Conservation (phyloP, 2,797 vertebrate species). For the Rhinella marina region DNA sequence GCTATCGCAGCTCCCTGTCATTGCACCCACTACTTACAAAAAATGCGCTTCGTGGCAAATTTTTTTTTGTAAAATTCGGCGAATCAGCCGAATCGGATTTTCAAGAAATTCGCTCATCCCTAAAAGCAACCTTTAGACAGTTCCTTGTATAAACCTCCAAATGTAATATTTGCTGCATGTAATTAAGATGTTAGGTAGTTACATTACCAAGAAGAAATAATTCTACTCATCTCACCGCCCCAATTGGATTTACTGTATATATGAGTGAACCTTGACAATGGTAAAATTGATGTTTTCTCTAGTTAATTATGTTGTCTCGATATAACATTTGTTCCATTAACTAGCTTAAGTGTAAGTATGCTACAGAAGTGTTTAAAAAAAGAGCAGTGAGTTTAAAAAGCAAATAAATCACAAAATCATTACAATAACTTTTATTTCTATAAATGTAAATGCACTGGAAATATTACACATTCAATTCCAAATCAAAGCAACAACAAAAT, state of each 20-base stretch:
- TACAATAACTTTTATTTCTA: not conserved
- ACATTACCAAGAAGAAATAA: not conserved
- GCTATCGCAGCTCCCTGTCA: too few species aligned
- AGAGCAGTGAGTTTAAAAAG: too few species aligned
- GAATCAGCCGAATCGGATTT: too few species aligned
- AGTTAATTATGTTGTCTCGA: conserved; percentile 18
- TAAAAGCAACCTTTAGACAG: not conserved
- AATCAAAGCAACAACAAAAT: too few species aligned
- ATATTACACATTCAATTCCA: too few species aligned
- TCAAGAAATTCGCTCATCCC: too few species aligned
- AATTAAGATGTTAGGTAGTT: not conserved
- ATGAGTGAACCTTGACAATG: not conserved
- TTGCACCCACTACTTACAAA: too few species aligned
- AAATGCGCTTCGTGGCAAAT: too few species aligned
- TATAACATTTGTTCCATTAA: not conserved
- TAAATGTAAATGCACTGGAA: not conserved
- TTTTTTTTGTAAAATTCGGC: too few species aligned
- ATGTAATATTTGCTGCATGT: not conserved
- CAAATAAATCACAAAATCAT: not conserved
- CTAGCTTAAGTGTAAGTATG: not conserved
- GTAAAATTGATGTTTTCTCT: not conserved
- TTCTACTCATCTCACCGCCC: not conserved
- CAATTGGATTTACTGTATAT: not conserved
- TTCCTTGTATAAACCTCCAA: not conserved
- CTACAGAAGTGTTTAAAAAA: not conserved